A percentile compares a stretch with the other conserved stretches of the same genome.
Evolutionary conservation across 2,888 invertebrate genomes (phyloP).

Genomic region (Leptinotarsa tumamoca): DNA sequence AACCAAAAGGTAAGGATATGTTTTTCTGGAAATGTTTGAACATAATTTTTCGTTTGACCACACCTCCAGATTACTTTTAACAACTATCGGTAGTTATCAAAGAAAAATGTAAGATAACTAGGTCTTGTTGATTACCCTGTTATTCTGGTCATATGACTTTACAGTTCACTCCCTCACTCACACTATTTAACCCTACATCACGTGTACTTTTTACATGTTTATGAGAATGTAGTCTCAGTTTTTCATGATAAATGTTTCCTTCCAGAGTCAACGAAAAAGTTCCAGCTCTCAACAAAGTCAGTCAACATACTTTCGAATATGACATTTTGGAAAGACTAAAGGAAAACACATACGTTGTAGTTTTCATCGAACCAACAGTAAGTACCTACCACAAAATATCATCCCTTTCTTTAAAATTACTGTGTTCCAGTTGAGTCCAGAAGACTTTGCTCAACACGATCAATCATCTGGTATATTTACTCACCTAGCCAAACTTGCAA

Average conservation of each 20-base stretch:
- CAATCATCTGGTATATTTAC: conserved; percentile 63
- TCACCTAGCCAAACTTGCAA: conserved; percentile 62
- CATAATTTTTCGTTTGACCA: conserved; percentile 43
- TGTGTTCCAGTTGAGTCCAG: conserved; percentile 65
- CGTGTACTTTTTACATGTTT: not conserved
- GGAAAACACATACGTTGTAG: conserved; percentile 64
- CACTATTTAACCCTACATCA: not conserved
- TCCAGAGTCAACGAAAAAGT: conserved; percentile 56
- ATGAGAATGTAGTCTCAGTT: not conserved
- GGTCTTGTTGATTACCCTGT: conserved; percentile 2
- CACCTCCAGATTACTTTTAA: conserved; percentile 40
- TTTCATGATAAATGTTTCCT: conserved; percentile 19
- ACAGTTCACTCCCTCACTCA: not conserved
- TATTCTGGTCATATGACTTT: conserved; percentile 48
- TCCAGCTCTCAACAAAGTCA: conserved; percentile 62
- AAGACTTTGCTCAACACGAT: conserved; percentile 67
- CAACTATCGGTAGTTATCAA: not conserved
- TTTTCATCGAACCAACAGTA: conserved; percentile 69
- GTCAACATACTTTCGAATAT: conserved; percentile 61
- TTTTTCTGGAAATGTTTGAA: conserved; percentile 28
- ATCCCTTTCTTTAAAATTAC: not conserved
- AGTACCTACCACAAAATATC: conserved; percentile 48
- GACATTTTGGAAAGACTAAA: conserved; percentile 56
- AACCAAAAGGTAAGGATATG: conserved; percentile 58
- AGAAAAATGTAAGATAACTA: not conserved